Percentiles rank a stretch among this genome's conserved stretches.
Evolutionary conservation across 2,113 vertebrate species (phyloP).

Genomic region (Prochilodus magdalenae): DNA sequence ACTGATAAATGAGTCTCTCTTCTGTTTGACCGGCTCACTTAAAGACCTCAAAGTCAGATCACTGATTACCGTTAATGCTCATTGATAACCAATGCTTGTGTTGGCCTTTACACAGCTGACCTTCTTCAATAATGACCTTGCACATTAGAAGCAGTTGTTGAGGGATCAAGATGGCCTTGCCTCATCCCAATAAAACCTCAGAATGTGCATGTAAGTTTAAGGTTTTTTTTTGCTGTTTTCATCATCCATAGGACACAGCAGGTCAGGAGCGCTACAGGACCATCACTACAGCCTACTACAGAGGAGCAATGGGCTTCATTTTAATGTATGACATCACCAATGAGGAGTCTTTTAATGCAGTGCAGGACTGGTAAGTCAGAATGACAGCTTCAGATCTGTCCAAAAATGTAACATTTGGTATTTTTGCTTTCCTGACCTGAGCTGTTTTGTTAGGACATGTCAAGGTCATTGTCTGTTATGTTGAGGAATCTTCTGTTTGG

Average conservation of each 20-base stretch:
- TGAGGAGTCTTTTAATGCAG: conserved; percentile 96
- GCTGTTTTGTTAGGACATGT: too few species aligned
- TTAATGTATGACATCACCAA: conserved; percentile 98
- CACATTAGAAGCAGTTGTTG: background rate
- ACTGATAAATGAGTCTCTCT: too few species aligned
- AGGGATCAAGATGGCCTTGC: background rate
- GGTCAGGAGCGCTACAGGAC: conserved; percentile 98
- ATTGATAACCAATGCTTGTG: conserved; percentile 1
- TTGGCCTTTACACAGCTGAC: background rate
- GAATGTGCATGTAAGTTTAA: background rate
- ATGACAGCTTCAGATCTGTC: too few species aligned
- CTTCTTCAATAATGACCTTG: background rate
- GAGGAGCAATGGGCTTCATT: conserved; percentile 98
- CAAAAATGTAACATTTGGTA: too few species aligned
- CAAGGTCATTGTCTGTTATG: too few species aligned
- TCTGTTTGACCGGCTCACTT: background rate
- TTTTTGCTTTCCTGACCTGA: too few species aligned
- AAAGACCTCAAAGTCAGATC: background rate
- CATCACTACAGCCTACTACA: conserved; percentile 97
- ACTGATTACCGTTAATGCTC: background rate
- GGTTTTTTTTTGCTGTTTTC: conserved; percentile 36
- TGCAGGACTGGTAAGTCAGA: conserved; percentile 92
- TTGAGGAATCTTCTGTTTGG: too few species aligned
- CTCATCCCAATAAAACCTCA: background rate
- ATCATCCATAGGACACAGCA: conserved; percentile 87